phyloP scores from a whole-genome alignment of 1,140 invertebrate genomes.

The Bombus haemorrhoidalis region DNA sequence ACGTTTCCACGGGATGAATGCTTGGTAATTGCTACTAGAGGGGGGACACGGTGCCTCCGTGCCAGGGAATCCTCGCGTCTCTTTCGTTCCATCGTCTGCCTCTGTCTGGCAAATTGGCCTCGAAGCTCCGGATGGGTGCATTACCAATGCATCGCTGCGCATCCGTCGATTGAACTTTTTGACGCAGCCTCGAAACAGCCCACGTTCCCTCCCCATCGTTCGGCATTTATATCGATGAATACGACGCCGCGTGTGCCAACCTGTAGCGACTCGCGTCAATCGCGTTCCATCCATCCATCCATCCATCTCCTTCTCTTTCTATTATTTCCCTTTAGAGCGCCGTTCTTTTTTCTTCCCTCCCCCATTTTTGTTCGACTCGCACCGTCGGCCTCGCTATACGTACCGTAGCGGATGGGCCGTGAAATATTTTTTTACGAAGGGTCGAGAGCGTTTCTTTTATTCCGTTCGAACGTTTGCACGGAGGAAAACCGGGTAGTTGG shows the following conservation, averaged over 20 bases:
- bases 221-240: constrained; percentile 66
- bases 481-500: background rate
- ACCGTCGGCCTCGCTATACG: no score
- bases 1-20: constrained; percentile 62
- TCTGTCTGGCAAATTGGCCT: constrained; percentile 54
- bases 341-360: no score
- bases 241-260: constrained; percentile 41
- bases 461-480: background rate
- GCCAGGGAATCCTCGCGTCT: constrained; percentile 30
- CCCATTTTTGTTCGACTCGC: background rate
- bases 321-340: background rate
- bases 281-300: constrained; percentile 63
- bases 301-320: constrained; percentile 47
- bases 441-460: constrained; percentile 17
- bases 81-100: constrained; percentile 8
- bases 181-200: constrained; percentile 38
- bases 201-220: background rate
- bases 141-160: constrained; percentile 64
- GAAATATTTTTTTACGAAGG: background rate
- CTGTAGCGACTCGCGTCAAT: constrained; percentile 63
- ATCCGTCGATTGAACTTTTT: constrained; percentile 69
- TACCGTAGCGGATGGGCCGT: background rate
- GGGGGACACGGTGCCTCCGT: constrained; percentile 11
- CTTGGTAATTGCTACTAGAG: constrained; percentile 67
- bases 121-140: constrained; percentile 56